Percentiles rank a stretch among this genome's conserved stretches.
Evolutionary conservation across 2,113 vertebrate species (phyloP).

Genomic region (Oncorhynchus nerka): DNA sequence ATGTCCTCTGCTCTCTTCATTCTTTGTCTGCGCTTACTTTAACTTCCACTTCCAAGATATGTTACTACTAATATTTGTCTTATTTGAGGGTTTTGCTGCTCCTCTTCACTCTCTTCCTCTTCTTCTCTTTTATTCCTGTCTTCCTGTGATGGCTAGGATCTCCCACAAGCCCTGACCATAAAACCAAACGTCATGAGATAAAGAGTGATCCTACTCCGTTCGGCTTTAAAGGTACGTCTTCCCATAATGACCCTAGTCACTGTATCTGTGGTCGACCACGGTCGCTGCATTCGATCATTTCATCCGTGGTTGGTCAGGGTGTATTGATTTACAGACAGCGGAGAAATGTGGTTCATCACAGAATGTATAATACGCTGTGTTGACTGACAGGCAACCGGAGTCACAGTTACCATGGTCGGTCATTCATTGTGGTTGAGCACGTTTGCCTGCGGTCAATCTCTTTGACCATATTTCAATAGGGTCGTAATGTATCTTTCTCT

Average conservation of each 20-base stretch:
- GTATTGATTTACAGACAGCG: no score
- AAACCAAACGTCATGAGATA: slow-evolving; percentile 90
- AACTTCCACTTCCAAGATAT: no score
- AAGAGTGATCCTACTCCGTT: slow-evolving; percentile 96
- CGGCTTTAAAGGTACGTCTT: slow-evolving; percentile 86
- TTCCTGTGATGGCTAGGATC: slow-evolving; percentile 71
- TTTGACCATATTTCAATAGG: neutral
- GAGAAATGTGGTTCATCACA: no score
- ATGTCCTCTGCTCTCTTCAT: no score
- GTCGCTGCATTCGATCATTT: neutral
- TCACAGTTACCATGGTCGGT: neutral
- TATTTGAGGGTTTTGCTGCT: no score
- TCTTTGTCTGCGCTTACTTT: no score
- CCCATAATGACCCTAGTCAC: neutral
- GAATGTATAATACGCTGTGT: neutral
- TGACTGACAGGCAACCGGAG: neutral
- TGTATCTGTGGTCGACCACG: neutral
- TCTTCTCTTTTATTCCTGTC: no score
- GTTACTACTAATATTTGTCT: no score
- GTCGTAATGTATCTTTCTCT: slow-evolving; percentile 61
- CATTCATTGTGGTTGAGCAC: slow-evolving; percentile 8
- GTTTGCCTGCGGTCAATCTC: no score
- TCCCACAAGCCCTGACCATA: slow-evolving; percentile 93
- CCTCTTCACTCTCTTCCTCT: no score
- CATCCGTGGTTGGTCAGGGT: neutral